Evolutionary conservation across 1,140 invertebrate species (phyloP).

Genomic region (Drosophila jambulina): DNA sequence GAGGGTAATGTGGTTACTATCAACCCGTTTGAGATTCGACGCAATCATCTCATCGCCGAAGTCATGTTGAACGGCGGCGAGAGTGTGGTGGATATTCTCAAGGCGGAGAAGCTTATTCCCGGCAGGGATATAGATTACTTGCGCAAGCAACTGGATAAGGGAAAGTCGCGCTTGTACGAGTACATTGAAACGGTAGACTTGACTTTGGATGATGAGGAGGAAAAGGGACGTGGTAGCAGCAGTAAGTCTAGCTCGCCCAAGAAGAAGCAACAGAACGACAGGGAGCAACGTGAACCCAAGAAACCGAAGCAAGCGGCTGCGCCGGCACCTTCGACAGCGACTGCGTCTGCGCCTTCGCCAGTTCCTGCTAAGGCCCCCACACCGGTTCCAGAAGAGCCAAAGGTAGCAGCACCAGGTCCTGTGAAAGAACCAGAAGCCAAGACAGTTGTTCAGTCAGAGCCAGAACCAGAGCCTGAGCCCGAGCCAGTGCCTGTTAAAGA

Average conservation of each 20-base stretch:
- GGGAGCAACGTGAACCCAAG: slow-evolving; percentile 26
- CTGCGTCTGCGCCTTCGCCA: not conserved
- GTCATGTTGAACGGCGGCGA: slow-evolving; percentile 44
- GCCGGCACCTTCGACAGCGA: not conserved
- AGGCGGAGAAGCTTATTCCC: slow-evolving; percentile 55
- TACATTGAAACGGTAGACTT: slow-evolving; percentile 79
- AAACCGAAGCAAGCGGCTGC: slow-evolving; percentile 13
- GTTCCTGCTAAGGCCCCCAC: slow-evolving; percentile 9
- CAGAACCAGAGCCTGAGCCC: not conserved
- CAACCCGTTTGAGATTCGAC: slow-evolving; percentile 73
- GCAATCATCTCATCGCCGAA: slow-evolving; percentile 77
- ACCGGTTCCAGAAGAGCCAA: slow-evolving; percentile 16
- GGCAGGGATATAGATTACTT: slow-evolving; percentile 73
- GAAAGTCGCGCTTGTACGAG: slow-evolving; percentile 69
- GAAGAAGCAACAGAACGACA: slow-evolving; percentile 48
- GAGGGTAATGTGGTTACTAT: slow-evolving; percentile 71
- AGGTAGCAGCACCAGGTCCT: slow-evolving; percentile 12
- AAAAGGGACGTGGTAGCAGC: slow-evolving; percentile 30
- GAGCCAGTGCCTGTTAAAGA: not conserved
- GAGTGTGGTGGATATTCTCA: slow-evolving; percentile 61
- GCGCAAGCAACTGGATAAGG: slow-evolving; percentile 76
- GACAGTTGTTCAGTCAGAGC: not conserved
- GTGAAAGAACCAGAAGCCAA: slow-evolving; percentile 1
- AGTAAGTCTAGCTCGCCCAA: slow-evolving; percentile 42
- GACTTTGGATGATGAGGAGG: slow-evolving; percentile 74